These are phyloP conservation scores for Hirtodrosophila alboralis DNA, from an alignment of 2,888 invertebrate species.

Conservation along the genomic window DNA sequence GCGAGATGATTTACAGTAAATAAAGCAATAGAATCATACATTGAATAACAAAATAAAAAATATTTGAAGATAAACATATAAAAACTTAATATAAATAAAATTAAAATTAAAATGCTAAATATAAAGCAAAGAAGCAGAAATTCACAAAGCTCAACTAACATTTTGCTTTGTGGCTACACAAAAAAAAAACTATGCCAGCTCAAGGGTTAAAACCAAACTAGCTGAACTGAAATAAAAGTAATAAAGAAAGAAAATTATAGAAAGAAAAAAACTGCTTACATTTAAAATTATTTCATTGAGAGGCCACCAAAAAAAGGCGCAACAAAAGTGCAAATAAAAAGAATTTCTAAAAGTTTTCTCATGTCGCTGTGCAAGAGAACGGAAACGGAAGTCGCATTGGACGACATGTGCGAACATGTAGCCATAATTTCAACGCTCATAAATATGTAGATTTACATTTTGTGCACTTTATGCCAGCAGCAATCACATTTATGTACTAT, in stretches of 20 bases:
- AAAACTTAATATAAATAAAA: no score
- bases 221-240: conserved; percentile 12
- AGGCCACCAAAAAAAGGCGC: neutral
- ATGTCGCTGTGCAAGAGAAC: conserved; percentile 54
- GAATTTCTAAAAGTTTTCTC: conserved; percentile 74
- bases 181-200: conserved; percentile 11
- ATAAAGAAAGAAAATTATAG: conserved; percentile 8
- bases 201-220: conserved; percentile 27
- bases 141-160: conserved; percentile 20
- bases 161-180: conserved; percentile 15
- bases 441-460: conserved; percentile 59
- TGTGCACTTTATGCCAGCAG: conserved; percentile 35
- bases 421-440: conserved; percentile 59
- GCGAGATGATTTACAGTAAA: no score
- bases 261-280: conserved; percentile 37
- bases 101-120: no score
- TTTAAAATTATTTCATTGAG: conserved; percentile 56
- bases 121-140: neutral
- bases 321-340: conserved; percentile 41
- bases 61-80: no score
- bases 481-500: conserved; percentile 31
- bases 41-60: no score
- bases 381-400: conserved; percentile 70
- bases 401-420: conserved; percentile 66
- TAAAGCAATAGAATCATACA: no score